Conservation (phyloP, 2,113 vertebrate species). For the Engraulis encrasicolus region DNA sequence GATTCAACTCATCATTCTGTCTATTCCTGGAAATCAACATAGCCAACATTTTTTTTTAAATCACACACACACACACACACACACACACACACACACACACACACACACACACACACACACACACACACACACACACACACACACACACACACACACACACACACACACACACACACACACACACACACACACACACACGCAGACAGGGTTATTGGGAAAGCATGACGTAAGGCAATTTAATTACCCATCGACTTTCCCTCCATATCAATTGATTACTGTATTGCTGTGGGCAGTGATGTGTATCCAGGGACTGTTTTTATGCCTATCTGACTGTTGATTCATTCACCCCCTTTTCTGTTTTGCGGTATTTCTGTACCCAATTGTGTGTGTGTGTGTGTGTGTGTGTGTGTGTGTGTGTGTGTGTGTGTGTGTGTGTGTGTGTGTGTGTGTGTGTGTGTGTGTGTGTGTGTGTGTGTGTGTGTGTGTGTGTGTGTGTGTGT, state of each 20-base stretch:
- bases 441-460: not conserved
- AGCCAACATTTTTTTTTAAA: conserved; percentile 30
- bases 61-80: not conserved
- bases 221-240: conserved; percentile 37
- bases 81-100: not conserved
- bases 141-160: not conserved
- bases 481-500: not conserved
- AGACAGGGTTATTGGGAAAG: not conserved
- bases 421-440: not conserved
- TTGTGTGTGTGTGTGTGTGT: not conserved
- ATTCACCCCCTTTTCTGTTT: too few relatives aligned
- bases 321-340: too few relatives aligned
- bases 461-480: not conserved
- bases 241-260: conserved; percentile 43
- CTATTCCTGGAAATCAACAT: conserved; percentile 19
- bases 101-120: conserved; percentile 14
- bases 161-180: conserved; percentile 19
- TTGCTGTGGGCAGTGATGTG: not conserved
- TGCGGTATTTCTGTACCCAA: not conserved
- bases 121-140: not conserved
- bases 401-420: not conserved
- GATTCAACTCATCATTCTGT: conserved; percentile 12
- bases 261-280: not conserved
- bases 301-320: not conserved
- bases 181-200: not conserved